Evolutionary conservation across 2,113 vertebrate species (phyloP).

Genomic region (Cettia cetti): DNA sequence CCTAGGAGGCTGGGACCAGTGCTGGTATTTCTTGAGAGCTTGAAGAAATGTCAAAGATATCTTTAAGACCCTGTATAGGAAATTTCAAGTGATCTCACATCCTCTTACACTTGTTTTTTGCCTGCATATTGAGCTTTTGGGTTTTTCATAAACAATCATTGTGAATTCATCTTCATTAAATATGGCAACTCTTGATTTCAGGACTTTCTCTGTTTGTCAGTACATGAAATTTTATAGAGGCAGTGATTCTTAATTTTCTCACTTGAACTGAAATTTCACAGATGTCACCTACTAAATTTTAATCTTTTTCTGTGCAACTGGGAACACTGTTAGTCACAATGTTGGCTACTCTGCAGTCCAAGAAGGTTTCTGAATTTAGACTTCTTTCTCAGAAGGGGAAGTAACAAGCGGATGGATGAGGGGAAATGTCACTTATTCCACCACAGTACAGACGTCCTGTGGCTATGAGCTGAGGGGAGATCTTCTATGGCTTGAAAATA

Average conservation of each 20-base stretch:
- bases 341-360: not conserved
- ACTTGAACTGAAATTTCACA: not conserved
- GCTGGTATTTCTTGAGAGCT: not conserved
- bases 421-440: not conserved
- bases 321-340: not conserved
- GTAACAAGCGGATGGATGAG: not conserved
- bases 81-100: not conserved
- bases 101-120: not conserved
- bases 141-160: not conserved
- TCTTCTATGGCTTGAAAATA: not conserved
- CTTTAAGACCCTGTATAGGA: not conserved
- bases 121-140: not conserved
- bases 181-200: not conserved
- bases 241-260: not conserved
- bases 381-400: not conserved
- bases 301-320: not conserved
- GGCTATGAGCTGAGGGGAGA: not conserved
- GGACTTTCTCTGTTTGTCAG: not conserved
- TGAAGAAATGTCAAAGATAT: not conserved
- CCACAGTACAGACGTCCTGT: rapidly evolving
- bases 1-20: rapidly evolving
- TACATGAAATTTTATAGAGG: not conserved
- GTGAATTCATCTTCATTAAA: not conserved
- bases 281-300: not conserved
- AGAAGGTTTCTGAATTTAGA: not conserved